Percentiles rank a stretch among this genome's conserved stretches.
Evolutionary conservation across 2,888 invertebrate genomes (phyloP).

Genomic region (Petrolisthes manimaculis): DNA sequence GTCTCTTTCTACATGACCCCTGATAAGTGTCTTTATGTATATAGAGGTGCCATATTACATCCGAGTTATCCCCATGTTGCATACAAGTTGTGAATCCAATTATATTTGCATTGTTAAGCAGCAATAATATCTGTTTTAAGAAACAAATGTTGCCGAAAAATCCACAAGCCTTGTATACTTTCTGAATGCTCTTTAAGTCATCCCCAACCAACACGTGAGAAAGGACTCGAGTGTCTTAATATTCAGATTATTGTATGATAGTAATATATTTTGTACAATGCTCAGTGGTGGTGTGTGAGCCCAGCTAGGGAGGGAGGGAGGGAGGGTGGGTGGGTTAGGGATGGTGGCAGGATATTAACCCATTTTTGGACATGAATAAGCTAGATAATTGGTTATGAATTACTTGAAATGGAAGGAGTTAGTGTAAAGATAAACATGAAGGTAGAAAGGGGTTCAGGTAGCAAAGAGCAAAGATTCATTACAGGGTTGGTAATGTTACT

Average conservation of each 20-base stretch:
- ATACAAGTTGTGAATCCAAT: conserved; percentile 43
- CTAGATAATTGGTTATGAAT: too few species aligned
- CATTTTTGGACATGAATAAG: not conserved
- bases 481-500: too few species aligned
- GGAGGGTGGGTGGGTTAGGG: conserved; percentile 4
- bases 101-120: conserved; percentile 55
- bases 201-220: not conserved
- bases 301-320: not conserved
- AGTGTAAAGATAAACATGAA: too few species aligned
- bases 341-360: not conserved
- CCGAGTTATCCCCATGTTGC: conserved; percentile 48
- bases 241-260: conserved; percentile 7
- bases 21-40: conserved; percentile 54
- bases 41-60: conserved; percentile 62
- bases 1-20: conserved; percentile 30
- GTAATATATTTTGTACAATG: conserved; percentile 18
- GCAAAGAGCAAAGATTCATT: too few species aligned
- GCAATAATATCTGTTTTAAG: conserved; percentile 45
- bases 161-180: conserved; percentile 36
- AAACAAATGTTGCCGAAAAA: conserved; percentile 34
- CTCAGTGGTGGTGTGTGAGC: conserved; percentile 13
- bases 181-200: conserved; percentile 13
- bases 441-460: too few species aligned
- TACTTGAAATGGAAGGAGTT: too few species aligned
- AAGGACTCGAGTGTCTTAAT: conserved; percentile 22